Evolutionary conservation across 2,888 invertebrate genomes (phyloP).

Genomic region (Ptilodon capucinus): DNA sequence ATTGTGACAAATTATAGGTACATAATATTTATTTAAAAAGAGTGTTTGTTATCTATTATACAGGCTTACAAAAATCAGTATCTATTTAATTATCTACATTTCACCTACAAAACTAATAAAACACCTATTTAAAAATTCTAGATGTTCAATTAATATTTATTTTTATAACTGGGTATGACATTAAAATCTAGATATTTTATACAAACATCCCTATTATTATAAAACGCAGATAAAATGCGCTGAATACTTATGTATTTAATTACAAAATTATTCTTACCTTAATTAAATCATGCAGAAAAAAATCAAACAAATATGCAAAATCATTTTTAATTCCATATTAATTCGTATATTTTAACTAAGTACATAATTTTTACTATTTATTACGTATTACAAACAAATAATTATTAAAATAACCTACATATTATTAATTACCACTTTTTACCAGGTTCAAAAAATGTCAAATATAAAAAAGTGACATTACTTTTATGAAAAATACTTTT

Average conservation of each 20-base stretch:
- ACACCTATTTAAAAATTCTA: background rate
- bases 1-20: too few species aligned
- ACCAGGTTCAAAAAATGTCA: background rate
- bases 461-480: slow-evolving; percentile 8
- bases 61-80: background rate
- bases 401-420: background rate
- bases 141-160: background rate
- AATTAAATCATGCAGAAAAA: background rate
- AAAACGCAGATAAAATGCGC: background rate
- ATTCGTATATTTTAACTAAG: background rate
- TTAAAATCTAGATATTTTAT: slow-evolving; percentile 1
- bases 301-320: background rate
- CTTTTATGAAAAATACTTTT: background rate
- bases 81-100: background rate
- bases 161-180: background rate
- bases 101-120: background rate
- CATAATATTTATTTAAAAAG: too few species aligned
- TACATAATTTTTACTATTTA: background rate
- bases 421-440: slow-evolving; percentile 16
- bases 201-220: background rate
- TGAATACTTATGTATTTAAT: background rate
- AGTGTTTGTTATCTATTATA: background rate
- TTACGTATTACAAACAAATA: background rate
- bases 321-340: background rate
- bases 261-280: background rate